Conservation (phyloP, 2,888 invertebrate genomes). For the Pseudanteris insignis region DNA sequence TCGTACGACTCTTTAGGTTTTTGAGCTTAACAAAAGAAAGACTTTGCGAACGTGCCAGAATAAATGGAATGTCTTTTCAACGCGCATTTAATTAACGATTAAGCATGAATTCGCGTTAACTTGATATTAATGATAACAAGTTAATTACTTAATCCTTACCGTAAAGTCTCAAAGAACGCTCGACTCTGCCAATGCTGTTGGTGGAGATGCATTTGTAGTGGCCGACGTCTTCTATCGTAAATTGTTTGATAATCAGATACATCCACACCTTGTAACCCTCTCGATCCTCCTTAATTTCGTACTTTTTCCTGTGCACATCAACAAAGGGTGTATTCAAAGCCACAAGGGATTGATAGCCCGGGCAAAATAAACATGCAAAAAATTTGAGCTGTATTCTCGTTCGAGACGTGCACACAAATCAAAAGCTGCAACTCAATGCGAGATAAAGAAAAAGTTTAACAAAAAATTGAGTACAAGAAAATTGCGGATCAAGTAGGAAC, state of each 20-base stretch:
- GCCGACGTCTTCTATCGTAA: slow-evolving; percentile 73
- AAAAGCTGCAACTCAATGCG: neutral
- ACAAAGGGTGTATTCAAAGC: slow-evolving; percentile 4
- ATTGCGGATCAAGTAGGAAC: too few species aligned
- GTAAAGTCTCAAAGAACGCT: slow-evolving; percentile 79
- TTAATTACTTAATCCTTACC: slow-evolving; percentile 66
- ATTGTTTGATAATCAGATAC: slow-evolving; percentile 75
- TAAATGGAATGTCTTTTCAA: slow-evolving; percentile 22
- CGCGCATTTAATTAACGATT: slow-evolving; percentile 33
- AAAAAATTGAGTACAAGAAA: too few species aligned
- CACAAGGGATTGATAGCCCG: slow-evolving; percentile 13
- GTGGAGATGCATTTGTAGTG: slow-evolving; percentile 84
- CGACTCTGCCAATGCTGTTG: slow-evolving; percentile 81
- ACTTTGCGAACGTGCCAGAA: slow-evolving; percentile 7
- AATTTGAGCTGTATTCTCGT: neutral
- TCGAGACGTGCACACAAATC: slow-evolving; percentile 11
- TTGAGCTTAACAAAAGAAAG: slow-evolving; percentile 9
- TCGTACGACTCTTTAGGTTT: slow-evolving; percentile 1
- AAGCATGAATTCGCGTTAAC: slow-evolving; percentile 17
- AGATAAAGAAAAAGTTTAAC: too few species aligned
- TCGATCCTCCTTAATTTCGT: slow-evolving; percentile 76
- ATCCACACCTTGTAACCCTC: slow-evolving; percentile 80
- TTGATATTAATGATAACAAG: slow-evolving; percentile 31
- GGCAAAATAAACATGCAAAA: slow-evolving; percentile 22
- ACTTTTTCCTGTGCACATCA: slow-evolving; percentile 75